Evolutionary conservation across 2,797 vertebrate species (phyloP), one percentile per base, ranked within the genome.

Genomic region (Liparis tanakae): DNA sequence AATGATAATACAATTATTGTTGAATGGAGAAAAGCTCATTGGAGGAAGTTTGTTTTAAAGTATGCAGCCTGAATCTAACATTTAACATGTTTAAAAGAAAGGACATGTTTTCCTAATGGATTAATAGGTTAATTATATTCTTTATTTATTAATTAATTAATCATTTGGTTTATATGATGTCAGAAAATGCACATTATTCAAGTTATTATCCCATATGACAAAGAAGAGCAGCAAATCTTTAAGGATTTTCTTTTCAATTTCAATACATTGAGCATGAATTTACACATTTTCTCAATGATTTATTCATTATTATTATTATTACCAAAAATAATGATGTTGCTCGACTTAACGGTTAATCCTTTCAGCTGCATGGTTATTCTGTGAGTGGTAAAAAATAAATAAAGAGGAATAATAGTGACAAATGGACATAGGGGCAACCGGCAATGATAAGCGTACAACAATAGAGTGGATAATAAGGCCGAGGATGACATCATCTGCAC

Each of bases 291-390:
- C 10, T 44, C n/a, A n/a, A 36, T 4, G 1, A 6, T 17, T 4
- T 17, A 39, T 15, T 30, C 5, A 43, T 65, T 33, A 48, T 30
- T 30, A 30, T 51, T 6, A 56, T 46, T 10, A 58, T 39, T 51
- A 34, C 15, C 8, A 33, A 50, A 43, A 7, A 10, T 1, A 0
- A 50, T 17, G 17, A n/a, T 30, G 50, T 62, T 1, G 6, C 5
- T 57, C 33, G 5, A 51, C 25, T 33, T 20, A n/a, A 34, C 0
- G 0, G n/a, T 61, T 7, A n/a, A 15, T 33, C 2, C 0, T 37
- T 63, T 63, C 17, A 3, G 44, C 36, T 53, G 13, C 15, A 17
- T 3, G 17, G 0, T 58, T 43, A 36, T 36, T 51, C 4, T 50
- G 39, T 72, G 25, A 0, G 5, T n/a, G 22, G 44, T 41, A 5